These are phyloP conservation scores for Tragelaphus imberbis DNA, from an alignment of 2,113 vertebrate species.

Conservation along the genomic window DNA sequence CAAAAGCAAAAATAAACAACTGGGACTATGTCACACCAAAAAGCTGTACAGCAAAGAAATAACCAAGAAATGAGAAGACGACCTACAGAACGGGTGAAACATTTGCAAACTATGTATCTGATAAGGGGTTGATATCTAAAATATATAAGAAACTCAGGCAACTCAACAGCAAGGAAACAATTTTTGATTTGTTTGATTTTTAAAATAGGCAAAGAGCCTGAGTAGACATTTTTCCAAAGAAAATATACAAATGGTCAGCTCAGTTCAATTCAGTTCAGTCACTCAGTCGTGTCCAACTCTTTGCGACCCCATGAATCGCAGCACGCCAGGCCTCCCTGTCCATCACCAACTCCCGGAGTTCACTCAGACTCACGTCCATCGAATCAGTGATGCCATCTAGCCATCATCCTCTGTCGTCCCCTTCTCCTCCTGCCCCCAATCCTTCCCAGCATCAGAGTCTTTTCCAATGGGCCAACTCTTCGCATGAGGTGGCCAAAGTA, in stretches of 20 bases:
- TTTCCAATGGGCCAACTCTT: too few species aligned
- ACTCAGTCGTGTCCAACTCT: fast-evolving
- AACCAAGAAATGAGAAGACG: background rate
- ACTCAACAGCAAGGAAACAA: background rate
- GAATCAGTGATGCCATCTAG: too few species aligned
- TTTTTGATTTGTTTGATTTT: background rate
- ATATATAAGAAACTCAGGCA: background rate
- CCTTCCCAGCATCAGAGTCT: too few species aligned
- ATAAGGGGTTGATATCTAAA: background rate
- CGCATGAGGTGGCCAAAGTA: too few species aligned
- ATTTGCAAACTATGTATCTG: background rate
- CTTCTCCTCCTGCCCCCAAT: too few species aligned
- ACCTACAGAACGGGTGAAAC: background rate
- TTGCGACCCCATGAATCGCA: too few species aligned
- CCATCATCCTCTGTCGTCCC: too few species aligned
- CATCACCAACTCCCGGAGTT: too few species aligned
- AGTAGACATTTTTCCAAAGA: background rate
- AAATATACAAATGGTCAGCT: background rate
- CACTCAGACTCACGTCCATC: too few species aligned
- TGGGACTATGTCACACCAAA: background rate
- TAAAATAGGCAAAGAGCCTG: background rate
- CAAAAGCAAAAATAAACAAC: background rate
- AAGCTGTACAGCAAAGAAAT: background rate
- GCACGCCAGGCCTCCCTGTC: too few species aligned
- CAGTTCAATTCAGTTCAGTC: too few species aligned